Evolutionary conservation across 2,888 invertebrate genomes (phyloP), one percentile per base, ranked within the genome.

Genomic region (Ptychoptera albimana): DNA sequence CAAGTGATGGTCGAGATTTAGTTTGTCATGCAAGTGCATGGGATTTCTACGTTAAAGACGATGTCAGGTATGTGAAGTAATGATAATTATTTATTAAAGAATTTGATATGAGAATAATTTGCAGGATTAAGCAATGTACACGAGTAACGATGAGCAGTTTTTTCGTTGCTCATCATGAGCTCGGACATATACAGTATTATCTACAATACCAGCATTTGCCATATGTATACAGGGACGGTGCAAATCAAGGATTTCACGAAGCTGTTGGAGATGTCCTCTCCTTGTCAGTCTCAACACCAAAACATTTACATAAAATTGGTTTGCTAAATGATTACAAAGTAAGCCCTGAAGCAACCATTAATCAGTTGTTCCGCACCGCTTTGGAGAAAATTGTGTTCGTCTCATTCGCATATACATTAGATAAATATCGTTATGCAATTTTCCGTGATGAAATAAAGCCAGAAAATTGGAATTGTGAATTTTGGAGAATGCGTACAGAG

Each of bases 21-120:
- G 72, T 85, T 0, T 92, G 91, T 56, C 86, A 89, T 55, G 88
- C 89, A 0, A 83, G 85, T 0, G 88, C 89, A 31, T 89, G 87
- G 82, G 88, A 91, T 65, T 82, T 91, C 52, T 85, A 72, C 53
- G 77, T 85, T 55, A 75, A 76, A 30, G 74, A 83, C 58, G 89
- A 91, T 60, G 87, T 87, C 56, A 77, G 82, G 82, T 82, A 60
- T n/a, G n/a, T n/a, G n/a, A n/a, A n/a, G n/a, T n/a, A n/a, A n/a
- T n/a, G 51, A 39, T 38, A 10, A 4, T n/a, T 34, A 8, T 34
- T 34, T n/a, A 8, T 10, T 8, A 10, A 31, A 31, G 10, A 31
- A 31, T 31, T 31, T 31, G 7, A 31, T 8, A 10, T 31, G 7
- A 31, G 7, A 8, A 6, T 8, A 34, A 34, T 34, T 34, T 39